phyloP scores from a whole-genome alignment of 2,113 vertebrate species.

The Cephalopholis sonnerati region DNA sequence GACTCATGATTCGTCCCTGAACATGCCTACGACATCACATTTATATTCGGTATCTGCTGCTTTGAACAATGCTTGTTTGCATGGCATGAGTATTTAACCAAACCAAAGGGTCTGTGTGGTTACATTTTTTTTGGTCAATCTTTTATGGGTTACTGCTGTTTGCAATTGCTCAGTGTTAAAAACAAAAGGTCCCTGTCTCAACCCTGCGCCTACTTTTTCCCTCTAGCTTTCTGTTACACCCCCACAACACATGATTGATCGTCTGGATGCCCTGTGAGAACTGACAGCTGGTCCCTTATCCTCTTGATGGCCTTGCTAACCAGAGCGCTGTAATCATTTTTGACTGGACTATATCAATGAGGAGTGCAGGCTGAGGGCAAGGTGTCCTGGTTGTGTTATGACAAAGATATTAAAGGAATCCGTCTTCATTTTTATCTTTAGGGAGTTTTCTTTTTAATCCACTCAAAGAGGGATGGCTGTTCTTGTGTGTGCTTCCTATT shows the following conservation, averaged over 20 bases:
- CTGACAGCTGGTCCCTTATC: constrained; percentile 29
- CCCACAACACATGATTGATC: constrained; percentile 37
- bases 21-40: not conserved
- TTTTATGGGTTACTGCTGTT: not conserved
- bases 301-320: constrained; percentile 33
- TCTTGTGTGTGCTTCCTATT: constrained; percentile 13
- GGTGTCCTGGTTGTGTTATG: constrained; percentile 44
- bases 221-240: not conserved
- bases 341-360: constrained; percentile 61
- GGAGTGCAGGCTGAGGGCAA: constrained; percentile 30
- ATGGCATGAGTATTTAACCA: not conserved
- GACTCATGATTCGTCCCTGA: no score
- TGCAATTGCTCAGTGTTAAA: not conserved
- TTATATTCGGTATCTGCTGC: not conserved
- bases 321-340: constrained; percentile 54
- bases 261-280: constrained; percentile 12
- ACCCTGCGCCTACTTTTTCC: not conserved
- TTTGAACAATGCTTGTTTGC: not conserved
- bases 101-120: not conserved
- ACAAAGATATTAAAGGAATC: constrained; percentile 74
- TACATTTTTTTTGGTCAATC: not conserved
- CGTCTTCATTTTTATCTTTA: constrained; percentile 60
- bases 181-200: not conserved
- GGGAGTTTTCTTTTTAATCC: constrained; percentile 50
- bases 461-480: not conserved